A percentile compares a stretch with the other conserved stretches of the same genome.
phyloP scores from a whole-genome alignment of 2,888 invertebrate species.

The Dorcus parallelipipedus region DNA sequence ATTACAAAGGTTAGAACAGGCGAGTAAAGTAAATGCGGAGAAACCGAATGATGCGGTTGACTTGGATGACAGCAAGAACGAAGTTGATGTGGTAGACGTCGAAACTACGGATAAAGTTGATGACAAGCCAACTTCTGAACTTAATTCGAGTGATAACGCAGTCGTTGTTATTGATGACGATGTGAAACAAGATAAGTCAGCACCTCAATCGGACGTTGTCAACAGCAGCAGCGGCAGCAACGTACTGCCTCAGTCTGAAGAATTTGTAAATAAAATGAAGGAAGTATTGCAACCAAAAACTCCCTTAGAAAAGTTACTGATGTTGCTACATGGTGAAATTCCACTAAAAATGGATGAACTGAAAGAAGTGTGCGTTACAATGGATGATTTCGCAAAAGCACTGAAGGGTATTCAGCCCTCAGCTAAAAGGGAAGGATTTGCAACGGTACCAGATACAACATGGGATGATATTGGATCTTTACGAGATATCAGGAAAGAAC shows the following conservation, averaged over 20 bases:
- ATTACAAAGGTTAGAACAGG: conserved; percentile 25
- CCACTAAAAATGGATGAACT: conserved; percentile 63
- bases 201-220: not conserved
- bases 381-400: conserved; percentile 75
- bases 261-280: not conserved
- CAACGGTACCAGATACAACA: conserved; percentile 93
- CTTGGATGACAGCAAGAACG: conserved; percentile 8
- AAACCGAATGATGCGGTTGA: not conserved
- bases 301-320: conserved; percentile 57
- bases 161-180: conserved; percentile 30
- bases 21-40: conserved; percentile 10
- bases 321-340: conserved; percentile 62
- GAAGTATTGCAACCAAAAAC: conserved; percentile 19
- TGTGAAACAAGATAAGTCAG: conserved; percentile 14
- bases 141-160: conserved; percentile 12
- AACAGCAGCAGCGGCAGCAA: conserved; percentile 24
- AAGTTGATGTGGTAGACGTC: conserved; percentile 38
- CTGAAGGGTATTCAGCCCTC: conserved; percentile 85
- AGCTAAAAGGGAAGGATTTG: conserved; percentile 94
- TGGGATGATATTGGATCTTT: conserved; percentile 97
- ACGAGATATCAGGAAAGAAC: conserved; percentile 79
- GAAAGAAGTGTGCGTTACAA: conserved; percentile 62
- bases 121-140: conserved; percentile 11
- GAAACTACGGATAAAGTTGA: conserved; percentile 44
- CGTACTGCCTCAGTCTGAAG: conserved; percentile 13